Conservation (phyloP, 2,888 invertebrate species). For the Pediacus dermestoides region DNA sequence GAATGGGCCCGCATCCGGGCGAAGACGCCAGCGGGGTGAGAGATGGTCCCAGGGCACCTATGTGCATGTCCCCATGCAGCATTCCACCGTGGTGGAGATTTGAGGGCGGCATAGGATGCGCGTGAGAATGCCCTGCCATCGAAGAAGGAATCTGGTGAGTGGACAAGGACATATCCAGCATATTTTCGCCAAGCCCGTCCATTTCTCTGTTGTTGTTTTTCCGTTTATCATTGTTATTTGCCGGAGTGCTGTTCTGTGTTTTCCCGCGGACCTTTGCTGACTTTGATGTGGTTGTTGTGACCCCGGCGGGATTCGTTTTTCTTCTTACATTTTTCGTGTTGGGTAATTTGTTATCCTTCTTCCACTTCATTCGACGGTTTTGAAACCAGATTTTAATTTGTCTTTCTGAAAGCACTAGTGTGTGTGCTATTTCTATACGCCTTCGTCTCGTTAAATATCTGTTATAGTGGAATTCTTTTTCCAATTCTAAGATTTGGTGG, state of each 20-base stretch:
- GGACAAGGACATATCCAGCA: slow-evolving; percentile 50
- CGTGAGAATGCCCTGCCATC: slow-evolving; percentile 53
- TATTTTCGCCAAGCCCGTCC: slow-evolving; percentile 55
- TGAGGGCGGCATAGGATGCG: slow-evolving; percentile 52
- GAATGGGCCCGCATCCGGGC: slow-evolving; percentile 55
- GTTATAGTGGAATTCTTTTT: slow-evolving; percentile 98
- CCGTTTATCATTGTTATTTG: slow-evolving; percentile 64
- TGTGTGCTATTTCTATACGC: slow-evolving; percentile 96
- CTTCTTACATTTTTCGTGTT: slow-evolving; percentile 74
- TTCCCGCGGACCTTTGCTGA: slow-evolving; percentile 47
- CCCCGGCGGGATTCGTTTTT: slow-evolving; percentile 73
- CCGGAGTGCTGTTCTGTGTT: slow-evolving; percentile 45
- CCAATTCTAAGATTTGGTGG: slow-evolving; percentile 95
- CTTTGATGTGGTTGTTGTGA: slow-evolving; percentile 56
- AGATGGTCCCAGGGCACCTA: slow-evolving; percentile 49
- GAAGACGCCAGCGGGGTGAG: slow-evolving; percentile 57
- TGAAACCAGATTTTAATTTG: slow-evolving; percentile 91
- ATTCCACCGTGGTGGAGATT: slow-evolving; percentile 41
- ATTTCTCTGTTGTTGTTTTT: slow-evolving; percentile 57
- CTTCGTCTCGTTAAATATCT: slow-evolving; percentile 91
- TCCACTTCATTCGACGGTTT: slow-evolving; percentile 82
- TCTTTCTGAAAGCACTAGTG: slow-evolving; percentile 85
- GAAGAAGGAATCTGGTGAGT: slow-evolving; percentile 53
- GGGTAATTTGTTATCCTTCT: slow-evolving; percentile 84
- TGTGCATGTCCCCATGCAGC: slow-evolving; percentile 48